Conservation (phyloP, 2,113 vertebrate species). For the Vidua macroura region DNA sequence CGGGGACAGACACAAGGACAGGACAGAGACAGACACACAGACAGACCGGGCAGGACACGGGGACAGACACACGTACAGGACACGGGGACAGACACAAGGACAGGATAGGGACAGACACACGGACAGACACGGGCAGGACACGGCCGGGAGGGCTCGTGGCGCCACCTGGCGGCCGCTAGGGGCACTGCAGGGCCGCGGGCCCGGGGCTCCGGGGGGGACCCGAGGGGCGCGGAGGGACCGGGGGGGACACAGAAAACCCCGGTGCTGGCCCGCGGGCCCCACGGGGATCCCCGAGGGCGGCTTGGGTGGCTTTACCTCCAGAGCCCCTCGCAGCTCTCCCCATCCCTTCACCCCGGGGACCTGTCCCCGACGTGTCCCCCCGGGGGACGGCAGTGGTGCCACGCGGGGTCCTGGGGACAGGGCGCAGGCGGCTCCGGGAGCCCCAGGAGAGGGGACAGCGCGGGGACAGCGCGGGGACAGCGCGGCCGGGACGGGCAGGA, state of each 20-base stretch:
- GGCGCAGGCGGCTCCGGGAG: neutral
- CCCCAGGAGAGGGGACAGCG: neutral
- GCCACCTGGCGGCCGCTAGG: neutral
- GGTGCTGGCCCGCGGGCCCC: neutral
- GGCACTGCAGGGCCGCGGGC: neutral
- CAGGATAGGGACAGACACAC: neutral
- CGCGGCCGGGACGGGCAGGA: neutral
- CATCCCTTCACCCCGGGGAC: neutral
- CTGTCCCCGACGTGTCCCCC: neutral
- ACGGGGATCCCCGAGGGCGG: no score
- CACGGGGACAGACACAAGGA: no score
- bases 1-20: no score
- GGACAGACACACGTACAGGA: neutral
- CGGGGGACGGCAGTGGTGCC: neutral
- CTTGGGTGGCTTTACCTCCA: neutral
- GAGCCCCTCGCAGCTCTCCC: neutral
- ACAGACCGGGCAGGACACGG: no score
- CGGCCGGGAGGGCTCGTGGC: neutral
- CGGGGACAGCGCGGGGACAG: neutral
- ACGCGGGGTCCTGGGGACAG: neutral
- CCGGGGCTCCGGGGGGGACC: neutral
- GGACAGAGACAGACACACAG: accelerated
- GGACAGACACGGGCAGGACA: neutral
- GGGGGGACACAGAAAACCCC: neutral
- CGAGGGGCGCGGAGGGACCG: neutral